phyloP scores from a whole-genome alignment of 2,113 vertebrate species.

The Paradisaea rubra region DNA sequence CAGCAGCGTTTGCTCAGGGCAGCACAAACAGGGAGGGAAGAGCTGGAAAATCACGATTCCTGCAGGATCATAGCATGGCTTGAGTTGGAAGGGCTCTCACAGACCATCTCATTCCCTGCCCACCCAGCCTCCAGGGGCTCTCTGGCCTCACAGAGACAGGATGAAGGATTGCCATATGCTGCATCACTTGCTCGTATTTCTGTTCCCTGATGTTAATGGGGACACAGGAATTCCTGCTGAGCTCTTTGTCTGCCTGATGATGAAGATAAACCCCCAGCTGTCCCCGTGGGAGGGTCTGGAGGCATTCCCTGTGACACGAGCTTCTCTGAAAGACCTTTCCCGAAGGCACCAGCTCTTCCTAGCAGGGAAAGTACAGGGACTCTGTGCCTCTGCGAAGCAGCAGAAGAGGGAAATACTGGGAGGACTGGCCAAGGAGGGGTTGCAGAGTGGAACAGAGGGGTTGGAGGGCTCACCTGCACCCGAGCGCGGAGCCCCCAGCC shows the following conservation, averaged over 20 bases:
- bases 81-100: neutral
- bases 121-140: fast-evolving
- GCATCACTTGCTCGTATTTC: neutral
- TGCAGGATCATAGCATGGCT: neutral
- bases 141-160: neutral
- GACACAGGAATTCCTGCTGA: neutral
- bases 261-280: neutral
- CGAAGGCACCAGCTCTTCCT: neutral
- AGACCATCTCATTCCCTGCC: neutral
- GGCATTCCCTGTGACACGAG: neutral
- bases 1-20: neutral
- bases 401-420: fast-evolving
- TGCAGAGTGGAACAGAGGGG: fast-evolving
- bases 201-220: neutral
- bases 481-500: neutral
- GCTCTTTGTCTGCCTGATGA: neutral
- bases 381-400: neutral
- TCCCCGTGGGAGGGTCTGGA: neutral
- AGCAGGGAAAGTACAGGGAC: neutral
- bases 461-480: neutral
- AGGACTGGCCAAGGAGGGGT: neutral
- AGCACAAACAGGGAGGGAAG: neutral
- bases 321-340: neutral
- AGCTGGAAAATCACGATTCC: neutral
- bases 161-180: neutral